Evolutionary conservation across 2,888 invertebrate genomes (phyloP).

Genomic region (Acanthosepion lycidas): DNA sequence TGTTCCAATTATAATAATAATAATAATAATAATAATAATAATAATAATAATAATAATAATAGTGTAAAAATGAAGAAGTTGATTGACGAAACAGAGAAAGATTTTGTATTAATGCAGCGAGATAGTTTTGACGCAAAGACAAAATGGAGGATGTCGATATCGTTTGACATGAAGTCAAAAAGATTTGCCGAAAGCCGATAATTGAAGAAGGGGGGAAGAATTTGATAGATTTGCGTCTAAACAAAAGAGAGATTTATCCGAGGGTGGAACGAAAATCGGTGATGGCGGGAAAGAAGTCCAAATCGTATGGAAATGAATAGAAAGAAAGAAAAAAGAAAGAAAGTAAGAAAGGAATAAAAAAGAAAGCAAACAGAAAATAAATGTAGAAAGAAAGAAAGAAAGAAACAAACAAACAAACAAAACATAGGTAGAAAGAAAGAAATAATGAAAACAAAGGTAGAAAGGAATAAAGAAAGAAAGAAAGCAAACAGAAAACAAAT

Average conservation of each 20-base stretch:
- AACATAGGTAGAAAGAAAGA: no score
- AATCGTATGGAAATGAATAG: neutral
- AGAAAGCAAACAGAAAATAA: neutral
- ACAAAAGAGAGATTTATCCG: neutral
- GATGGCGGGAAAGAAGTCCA: no score
- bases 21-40: neutral
- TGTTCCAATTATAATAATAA: neutral
- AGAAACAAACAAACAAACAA: neutral
- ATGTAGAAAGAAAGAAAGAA: neutral
- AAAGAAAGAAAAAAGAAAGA: neutral
- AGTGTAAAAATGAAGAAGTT: neutral
- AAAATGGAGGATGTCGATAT: neutral
- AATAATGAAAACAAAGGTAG: no score
- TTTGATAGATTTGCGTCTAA: constrained; percentile 15
- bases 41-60: neutral
- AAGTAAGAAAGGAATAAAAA: neutral
- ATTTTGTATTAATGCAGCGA: neutral
- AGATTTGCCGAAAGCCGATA: constrained; percentile 10
- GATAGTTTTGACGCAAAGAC: neutral
- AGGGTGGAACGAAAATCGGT: neutral
- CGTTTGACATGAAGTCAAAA: neutral
- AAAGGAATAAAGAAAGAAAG: no score
- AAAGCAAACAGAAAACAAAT: no score
- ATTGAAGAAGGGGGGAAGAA: neutral
- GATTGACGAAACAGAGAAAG: neutral